Conservation (phyloP, 2,797 vertebrate species). For the Malacoraja senta region DNA sequence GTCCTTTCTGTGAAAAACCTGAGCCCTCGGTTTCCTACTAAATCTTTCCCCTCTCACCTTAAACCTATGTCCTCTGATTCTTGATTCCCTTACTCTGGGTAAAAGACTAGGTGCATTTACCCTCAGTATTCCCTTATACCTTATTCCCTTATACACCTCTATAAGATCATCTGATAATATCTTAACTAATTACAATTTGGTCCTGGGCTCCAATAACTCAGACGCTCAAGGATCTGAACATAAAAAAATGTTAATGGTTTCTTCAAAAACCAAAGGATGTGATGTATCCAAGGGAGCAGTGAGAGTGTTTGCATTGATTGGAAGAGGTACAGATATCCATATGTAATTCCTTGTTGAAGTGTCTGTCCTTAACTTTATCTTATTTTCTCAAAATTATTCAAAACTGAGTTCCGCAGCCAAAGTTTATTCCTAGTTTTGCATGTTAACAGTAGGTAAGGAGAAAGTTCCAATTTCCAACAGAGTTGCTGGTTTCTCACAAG, state of each 20-base stretch:
- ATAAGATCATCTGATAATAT: too few species aligned
- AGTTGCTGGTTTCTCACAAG: background rate
- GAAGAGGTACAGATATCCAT: background rate
- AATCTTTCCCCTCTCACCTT: too few species aligned
- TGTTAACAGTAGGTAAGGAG: background rate
- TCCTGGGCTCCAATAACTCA: background rate
- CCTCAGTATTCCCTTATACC: too few species aligned
- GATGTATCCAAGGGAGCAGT: background rate
- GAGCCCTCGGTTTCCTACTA: too few species aligned
- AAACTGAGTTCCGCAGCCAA: background rate
- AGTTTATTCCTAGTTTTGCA: background rate
- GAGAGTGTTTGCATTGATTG: background rate
- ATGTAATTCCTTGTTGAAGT: background rate
- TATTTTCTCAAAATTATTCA: background rate
- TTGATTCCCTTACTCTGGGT: too few species aligned
- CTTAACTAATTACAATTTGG: too few species aligned
- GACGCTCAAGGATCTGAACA: background rate
- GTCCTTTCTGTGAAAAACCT: too few species aligned
- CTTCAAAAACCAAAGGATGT: background rate
- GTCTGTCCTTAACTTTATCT: background rate
- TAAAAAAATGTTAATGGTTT: background rate
- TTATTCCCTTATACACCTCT: too few species aligned
- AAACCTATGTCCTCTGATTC: too few species aligned
- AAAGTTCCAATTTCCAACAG: constrained; percentile 12
- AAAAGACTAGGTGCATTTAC: too few species aligned